A percentile compares a stretch with the other conserved stretches of the same genome.
These are phyloP conservation scores for Charadrius vociferus DNA, from an alignment of 2,113 vertebrate species.

Conservation along the genomic window DNA sequence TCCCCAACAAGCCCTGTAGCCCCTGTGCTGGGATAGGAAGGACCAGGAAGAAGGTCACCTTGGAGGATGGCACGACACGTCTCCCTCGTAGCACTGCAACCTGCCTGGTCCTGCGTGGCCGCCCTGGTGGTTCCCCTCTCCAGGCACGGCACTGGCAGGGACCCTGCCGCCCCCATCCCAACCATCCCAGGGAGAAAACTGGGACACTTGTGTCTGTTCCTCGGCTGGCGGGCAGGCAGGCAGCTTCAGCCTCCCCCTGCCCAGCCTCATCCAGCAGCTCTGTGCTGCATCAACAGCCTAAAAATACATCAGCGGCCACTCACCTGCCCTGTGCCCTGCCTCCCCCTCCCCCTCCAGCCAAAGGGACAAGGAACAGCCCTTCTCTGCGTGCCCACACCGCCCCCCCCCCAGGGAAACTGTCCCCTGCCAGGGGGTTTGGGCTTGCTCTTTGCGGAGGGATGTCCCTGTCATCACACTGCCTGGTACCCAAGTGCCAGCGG, in stretches of 20 bases:
- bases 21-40: not conserved
- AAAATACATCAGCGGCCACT: not conserved
- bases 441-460: not conserved
- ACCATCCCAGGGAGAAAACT: not conserved
- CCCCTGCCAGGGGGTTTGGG: not conserved
- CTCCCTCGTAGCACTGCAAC: not conserved
- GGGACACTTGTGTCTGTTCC: not conserved
- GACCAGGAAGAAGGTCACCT: not conserved
- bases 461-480: not conserved
- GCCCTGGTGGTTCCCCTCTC: not conserved
- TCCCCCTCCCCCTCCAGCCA: not conserved
- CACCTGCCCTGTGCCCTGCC: fast-evolving
- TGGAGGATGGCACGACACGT: not conserved
- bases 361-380: not conserved
- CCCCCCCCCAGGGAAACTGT: not conserved
- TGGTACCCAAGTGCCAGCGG: not conserved
- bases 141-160: not conserved
- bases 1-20: not conserved
- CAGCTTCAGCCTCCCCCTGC: not conserved
- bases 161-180: not conserved
- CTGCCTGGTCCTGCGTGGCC: not conserved
- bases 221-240: not conserved
- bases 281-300: not conserved
- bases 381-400: not conserved
- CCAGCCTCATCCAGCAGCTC: not conserved